A percentile compares a stretch with the other conserved stretches of the same genome.
phyloP scores from a whole-genome alignment of 2,113 vertebrate species.

The Urocynchramus pylzowi region DNA sequence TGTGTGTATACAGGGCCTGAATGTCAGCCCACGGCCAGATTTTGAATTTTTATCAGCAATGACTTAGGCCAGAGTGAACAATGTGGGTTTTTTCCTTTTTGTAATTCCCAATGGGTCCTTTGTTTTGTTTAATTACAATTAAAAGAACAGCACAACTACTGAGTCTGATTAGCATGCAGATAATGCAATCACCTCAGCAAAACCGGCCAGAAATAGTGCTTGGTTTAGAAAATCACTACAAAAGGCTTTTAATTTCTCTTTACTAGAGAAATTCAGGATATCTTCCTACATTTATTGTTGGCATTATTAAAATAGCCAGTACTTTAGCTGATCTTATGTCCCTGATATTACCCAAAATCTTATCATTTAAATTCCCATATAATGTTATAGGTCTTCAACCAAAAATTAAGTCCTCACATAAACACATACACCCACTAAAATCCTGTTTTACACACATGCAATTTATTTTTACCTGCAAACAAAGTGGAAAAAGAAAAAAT shows the following conservation, averaged over 20 bases:
- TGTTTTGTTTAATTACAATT: constrained; percentile 17
- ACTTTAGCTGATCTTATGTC: neutral
- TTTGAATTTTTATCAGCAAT: neutral
- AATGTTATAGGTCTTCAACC: neutral
- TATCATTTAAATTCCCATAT: neutral
- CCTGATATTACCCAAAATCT: neutral
- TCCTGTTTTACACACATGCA: neutral
- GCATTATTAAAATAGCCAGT: neutral
- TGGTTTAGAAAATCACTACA: neutral
- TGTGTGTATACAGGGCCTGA: neutral
- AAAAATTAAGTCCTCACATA: neutral
- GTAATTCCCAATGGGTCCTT: neutral
- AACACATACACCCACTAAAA: neutral
- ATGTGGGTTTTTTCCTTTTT: neutral
- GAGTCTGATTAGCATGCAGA: neutral
- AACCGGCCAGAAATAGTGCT: neutral
- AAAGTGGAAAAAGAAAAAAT: accelerated
- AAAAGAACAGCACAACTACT: neutral
- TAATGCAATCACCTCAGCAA: constrained; percentile 5
- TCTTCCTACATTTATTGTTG: neutral
- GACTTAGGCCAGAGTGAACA: neutral
- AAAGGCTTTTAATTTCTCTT: neutral
- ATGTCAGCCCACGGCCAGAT: neutral
- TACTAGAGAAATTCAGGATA: neutral
- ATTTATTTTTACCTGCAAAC: neutral